These are phyloP conservation scores for Pangasius djambal DNA, from an alignment of 2,797 vertebrate species.

Conservation along the genomic window DNA sequence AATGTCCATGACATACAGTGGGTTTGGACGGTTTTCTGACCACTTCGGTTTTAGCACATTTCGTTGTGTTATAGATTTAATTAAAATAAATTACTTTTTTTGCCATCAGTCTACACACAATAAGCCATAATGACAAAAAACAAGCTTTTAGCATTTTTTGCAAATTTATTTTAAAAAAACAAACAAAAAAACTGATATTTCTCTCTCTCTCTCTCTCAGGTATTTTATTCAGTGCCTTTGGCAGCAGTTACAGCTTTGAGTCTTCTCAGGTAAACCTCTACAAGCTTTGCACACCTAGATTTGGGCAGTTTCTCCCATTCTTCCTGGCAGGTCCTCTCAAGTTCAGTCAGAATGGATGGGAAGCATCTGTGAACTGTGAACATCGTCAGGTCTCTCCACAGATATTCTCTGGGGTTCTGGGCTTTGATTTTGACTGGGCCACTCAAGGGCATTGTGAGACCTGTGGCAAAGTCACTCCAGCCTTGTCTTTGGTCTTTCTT, in stretches of 20 bases:
- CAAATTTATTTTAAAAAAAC: no score
- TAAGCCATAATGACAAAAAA: no score
- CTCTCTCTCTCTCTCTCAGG: no score
- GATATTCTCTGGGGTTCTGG: neutral
- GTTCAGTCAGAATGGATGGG: neutral
- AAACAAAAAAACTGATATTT: no score
- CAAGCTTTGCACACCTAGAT: no score
- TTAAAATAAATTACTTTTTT: neutral
- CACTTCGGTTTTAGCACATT: neutral
- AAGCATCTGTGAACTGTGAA: neutral
- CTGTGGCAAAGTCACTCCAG: neutral
- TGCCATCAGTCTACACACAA: no score
- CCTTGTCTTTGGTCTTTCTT: neutral
- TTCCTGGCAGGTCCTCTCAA: no score
- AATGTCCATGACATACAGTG: neutral
- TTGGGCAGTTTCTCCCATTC: no score
- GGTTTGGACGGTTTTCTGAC: neutral
- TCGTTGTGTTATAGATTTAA: neutral
- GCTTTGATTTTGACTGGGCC: neutral
- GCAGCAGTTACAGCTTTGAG: no score
- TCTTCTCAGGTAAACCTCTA: no score
- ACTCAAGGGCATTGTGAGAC: neutral
- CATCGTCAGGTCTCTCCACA: neutral
- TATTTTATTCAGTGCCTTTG: no score
- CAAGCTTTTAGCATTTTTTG: no score